Evolutionary conservation across 2,888 invertebrate genomes (phyloP), one percentile per base, ranked within the genome.

Genomic region (Leptopterna dolabrata): DNA sequence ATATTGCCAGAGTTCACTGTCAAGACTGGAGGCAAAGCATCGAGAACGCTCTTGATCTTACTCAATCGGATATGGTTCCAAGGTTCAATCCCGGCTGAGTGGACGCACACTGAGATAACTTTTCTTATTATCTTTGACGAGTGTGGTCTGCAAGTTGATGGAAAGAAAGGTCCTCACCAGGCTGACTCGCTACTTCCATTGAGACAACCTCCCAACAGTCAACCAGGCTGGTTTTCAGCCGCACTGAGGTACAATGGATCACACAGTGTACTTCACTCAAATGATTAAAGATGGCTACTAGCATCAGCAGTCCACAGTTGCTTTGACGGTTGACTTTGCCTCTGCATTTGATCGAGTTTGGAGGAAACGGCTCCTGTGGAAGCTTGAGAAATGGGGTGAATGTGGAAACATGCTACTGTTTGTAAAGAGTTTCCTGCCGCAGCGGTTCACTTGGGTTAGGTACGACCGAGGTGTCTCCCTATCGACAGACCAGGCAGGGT

Each of bases 121-220:
- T 19, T 19, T 19, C 1, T 55, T 24, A 4, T 43, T 19, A 78
- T 16, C 55, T 19, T 19, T 55, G 2, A 55, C 55, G 55, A 19
- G 55, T 55, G 55, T 55, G 55, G 51, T 81, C 51, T 51, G 81
- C 27, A 81, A 81, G 55, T 51, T 81, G 55, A 81, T 81, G 81
- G 81, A 81, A 16, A 81, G 81, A 55, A 51, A 51, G 81, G 81
- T 55, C 14, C 55, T 81, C 3, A 81, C 13, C 47, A 3, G 81
- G 14, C 81, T 81, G 16, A 81, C 51, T 51, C n/a, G 24, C 55
- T 81, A n/a, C n/a, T n/a, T n/a, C n/a, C n/a, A n/a, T n/a, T n/a
- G n/a, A n/a, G n/a, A n/a, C n/a, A n/a, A n/a, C n/a, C n/a, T n/a
- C n/a, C n/a, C n/a, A n/a, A n/a, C n/a, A n/a, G n/a, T n/a, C n/a